Evolutionary conservation across 2,797 vertebrate genomes (phyloP).

Genomic region (Mormyrus proboscirostris): DNA sequence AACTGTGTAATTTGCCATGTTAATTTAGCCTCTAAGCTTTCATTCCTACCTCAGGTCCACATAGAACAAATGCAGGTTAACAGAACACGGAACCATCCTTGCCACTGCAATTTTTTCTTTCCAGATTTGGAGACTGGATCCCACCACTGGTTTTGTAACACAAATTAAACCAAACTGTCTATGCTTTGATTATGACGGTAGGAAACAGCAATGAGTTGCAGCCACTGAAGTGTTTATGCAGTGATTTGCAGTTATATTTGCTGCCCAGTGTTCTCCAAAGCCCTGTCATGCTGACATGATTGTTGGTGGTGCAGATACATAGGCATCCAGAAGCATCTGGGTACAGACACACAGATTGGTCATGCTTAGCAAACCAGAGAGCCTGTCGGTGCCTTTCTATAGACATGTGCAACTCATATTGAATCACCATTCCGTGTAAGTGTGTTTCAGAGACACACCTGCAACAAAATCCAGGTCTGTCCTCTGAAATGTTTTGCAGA

Average conservation of each 20-base stretch:
- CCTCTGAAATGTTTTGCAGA: neutral
- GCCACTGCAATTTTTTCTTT: neutral
- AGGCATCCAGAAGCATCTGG: neutral
- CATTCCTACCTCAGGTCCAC: neutral
- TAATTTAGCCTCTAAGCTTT: neutral
- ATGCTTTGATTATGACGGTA: neutral
- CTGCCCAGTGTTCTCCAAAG: neutral
- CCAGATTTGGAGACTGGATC: neutral
- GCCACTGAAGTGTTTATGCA: slow-evolving; percentile 1
- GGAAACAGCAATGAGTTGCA: neutral
- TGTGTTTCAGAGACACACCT: neutral
- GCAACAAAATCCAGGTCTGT: neutral
- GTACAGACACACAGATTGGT: neutral
- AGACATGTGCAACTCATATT: neutral
- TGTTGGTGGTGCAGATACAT: neutral
- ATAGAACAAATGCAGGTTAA: neutral
- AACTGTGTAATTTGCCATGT: neutral
- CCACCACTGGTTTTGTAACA: slow-evolving; percentile 1
- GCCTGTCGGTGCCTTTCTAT: neutral
- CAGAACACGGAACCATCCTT: neutral
- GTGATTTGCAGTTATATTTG: neutral
- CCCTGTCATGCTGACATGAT: neutral
- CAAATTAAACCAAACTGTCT: neutral
- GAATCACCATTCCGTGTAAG: neutral
- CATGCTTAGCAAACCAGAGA: neutral